Evolutionary conservation across 1,140 invertebrate genomes (phyloP), one percentile per base, ranked within the genome.

Genomic region (Mycetomoellerius zeteki): DNA sequence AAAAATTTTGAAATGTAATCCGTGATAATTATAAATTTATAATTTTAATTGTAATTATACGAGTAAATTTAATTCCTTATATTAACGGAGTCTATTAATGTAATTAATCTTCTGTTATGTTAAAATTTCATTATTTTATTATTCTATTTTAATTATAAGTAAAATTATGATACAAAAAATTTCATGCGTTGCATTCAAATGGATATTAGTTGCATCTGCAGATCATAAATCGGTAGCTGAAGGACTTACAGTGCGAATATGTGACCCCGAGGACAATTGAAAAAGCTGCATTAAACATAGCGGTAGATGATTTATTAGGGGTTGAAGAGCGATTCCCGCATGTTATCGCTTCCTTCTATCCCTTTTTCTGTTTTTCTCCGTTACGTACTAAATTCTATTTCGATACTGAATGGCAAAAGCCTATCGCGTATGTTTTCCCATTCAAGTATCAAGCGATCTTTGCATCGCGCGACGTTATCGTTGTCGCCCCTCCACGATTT

Each of bases 221-320:
- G 30, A 21, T n/a, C 33, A 73, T 86, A 72, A 89, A 90, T 87
- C 78, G 78, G 60, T 52, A 56, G 71, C 27, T n/a, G 64, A 85
- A 75, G 65, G 56, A 81, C 89, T 69, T 64, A 64, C 27, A 12
- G 43, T 27, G 50, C 37, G 88, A 69, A 86, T 86, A 78, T 78
- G 77, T 75, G 67, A 60, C 47, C 65, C 21, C 64, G 19, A 85
- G 78, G 85, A 91, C 90, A 89, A 91, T 91, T 86, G 89, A 89
- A 91, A 92, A 92, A 89, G 75, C 91, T 92, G 80, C 77, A 90
- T 92, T 91, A 92, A 90, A 91, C 91, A 88, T 86, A 86, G 52
- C 64, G 54, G 50, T 24, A n/a, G 10, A 86, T 89, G 87, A 91
- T 91, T 91, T 91, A 91, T 78, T 56, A 71, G 21, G 19, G 54